These are phyloP conservation scores for Salpingus planirostris DNA, from an alignment of 2,888 invertebrate genomes.

Conservation along the genomic window DNA sequence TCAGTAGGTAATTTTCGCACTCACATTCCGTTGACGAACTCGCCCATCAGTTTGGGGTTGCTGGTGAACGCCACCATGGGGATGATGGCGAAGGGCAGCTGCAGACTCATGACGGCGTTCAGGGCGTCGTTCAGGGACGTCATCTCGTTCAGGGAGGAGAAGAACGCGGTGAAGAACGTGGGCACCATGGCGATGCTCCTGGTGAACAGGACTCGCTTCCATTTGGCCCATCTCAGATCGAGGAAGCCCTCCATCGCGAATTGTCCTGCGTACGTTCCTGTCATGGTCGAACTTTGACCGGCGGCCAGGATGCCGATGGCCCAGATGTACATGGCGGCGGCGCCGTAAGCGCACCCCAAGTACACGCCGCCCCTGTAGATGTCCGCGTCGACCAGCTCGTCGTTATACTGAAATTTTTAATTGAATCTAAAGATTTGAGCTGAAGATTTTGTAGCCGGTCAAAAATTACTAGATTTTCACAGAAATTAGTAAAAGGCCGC, in stretches of 20 bases:
- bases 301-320: conserved; percentile 71
- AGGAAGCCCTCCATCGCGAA: conserved; percentile 87
- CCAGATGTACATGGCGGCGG: conserved; percentile 73
- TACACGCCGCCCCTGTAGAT: conserved; percentile 65
- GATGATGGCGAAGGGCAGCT: conserved; percentile 76
- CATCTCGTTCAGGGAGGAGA: conserved; percentile 56
- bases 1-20: conserved; percentile 34
- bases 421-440: too few relatives aligned
- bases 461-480: not conserved
- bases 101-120: conserved; percentile 81
- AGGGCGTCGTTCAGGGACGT: conserved; percentile 74
- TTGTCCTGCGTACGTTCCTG: conserved; percentile 74
- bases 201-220: conserved; percentile 79
- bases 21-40: conserved; percentile 70
- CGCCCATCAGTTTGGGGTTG: conserved; percentile 67
- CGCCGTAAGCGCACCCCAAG: conserved; percentile 66
- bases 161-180: conserved; percentile 61
- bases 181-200: conserved; percentile 73
- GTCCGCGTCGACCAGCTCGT: conserved; percentile 51
- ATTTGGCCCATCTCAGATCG: conserved; percentile 72
- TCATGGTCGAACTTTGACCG: conserved; percentile 77
- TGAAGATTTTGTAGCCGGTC: not conserved
- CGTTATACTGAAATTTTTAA: conserved; percentile 38
- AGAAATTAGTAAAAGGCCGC: not conserved
- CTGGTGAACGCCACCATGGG: conserved; percentile 82